These are phyloP conservation scores for Cylloceria caligata DNA, from an alignment of 2,888 invertebrate species.

Conservation along the genomic window DNA sequence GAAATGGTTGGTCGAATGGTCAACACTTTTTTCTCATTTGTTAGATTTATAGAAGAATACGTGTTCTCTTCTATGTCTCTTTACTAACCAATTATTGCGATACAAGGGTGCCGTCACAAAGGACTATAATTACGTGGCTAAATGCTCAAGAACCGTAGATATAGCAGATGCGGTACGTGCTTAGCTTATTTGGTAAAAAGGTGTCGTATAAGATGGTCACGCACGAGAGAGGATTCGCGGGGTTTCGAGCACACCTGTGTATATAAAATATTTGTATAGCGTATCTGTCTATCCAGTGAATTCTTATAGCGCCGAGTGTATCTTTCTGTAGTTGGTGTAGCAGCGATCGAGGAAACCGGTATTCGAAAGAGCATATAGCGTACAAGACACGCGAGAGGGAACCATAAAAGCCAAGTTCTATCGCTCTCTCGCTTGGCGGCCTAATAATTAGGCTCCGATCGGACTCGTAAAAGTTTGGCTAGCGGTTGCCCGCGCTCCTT, in stretches of 20 bases:
- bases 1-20: not conserved
- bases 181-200: slow-evolving; percentile 64
- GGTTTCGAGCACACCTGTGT: slow-evolving; percentile 62
- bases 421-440: slow-evolving; percentile 71
- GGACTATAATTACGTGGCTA: not conserved
- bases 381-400: slow-evolving; percentile 45
- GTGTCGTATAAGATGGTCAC: slow-evolving; percentile 58
- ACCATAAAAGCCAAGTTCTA: slow-evolving; percentile 57
- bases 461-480: slow-evolving; percentile 79
- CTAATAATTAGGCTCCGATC: slow-evolving; percentile 82
- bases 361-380: slow-evolving; percentile 48
- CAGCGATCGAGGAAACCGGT: slow-evolving; percentile 63
- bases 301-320: slow-evolving; percentile 53
- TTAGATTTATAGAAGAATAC: not conserved
- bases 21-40: not conserved
- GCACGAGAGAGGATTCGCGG: slow-evolving; percentile 45
- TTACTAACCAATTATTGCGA: not conserved
- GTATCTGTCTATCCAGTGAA: slow-evolving; percentile 45
- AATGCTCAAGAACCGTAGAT: slow-evolving; percentile 9
- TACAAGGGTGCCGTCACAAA: not conserved
- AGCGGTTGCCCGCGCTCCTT: slow-evolving; percentile 45
- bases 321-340: slow-evolving; percentile 40
- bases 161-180: slow-evolving; percentile 38
- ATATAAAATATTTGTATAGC: slow-evolving; percentile 54
- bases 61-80: not conserved